Percentiles rank a stretch among this genome's conserved stretches.
phyloP scores from a whole-genome alignment of 2,113 vertebrate species.

The Rostratula benghalensis region DNA sequence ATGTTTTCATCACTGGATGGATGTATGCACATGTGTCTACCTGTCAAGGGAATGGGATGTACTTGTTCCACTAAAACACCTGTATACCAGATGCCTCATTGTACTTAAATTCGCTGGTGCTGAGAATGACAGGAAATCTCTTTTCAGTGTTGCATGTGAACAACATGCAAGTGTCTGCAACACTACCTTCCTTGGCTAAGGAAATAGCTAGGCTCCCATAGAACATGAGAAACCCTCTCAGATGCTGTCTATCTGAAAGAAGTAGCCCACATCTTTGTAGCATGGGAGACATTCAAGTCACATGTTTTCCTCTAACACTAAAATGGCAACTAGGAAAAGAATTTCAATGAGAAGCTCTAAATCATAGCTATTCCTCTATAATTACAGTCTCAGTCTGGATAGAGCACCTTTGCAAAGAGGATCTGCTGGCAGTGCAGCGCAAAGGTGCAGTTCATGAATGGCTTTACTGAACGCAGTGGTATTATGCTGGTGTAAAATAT shows the following conservation, averaged over 20 bases:
- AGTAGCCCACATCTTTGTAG: not conserved
- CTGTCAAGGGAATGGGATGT: not conserved
- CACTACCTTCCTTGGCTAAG: not conserved
- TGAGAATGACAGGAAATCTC: not conserved
- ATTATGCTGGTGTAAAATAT: conserved; percentile 13
- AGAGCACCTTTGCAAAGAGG: not conserved
- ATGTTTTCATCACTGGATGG: not conserved
- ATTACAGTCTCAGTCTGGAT: not conserved
- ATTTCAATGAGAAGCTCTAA: not conserved
- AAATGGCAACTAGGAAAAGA: not conserved
- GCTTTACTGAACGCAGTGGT: not conserved
- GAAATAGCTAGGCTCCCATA: not conserved
- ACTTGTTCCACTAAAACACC: not conserved
- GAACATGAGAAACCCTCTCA: not conserved
- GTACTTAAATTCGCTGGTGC: not conserved
- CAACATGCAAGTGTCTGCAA: too few relatives aligned
- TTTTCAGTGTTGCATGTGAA: not conserved
- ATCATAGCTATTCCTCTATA: not conserved
- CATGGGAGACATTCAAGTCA: not conserved
- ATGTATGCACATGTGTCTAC: rapidly evolving
- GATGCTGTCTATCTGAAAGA: not conserved
- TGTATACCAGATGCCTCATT: not conserved
- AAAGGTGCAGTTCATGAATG: not conserved
- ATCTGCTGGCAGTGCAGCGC: not conserved
- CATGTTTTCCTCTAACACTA: not conserved